Evolutionary conservation across 2,888 invertebrate genomes (phyloP).

Genomic region (Lasioglossum zephyrum): DNA sequence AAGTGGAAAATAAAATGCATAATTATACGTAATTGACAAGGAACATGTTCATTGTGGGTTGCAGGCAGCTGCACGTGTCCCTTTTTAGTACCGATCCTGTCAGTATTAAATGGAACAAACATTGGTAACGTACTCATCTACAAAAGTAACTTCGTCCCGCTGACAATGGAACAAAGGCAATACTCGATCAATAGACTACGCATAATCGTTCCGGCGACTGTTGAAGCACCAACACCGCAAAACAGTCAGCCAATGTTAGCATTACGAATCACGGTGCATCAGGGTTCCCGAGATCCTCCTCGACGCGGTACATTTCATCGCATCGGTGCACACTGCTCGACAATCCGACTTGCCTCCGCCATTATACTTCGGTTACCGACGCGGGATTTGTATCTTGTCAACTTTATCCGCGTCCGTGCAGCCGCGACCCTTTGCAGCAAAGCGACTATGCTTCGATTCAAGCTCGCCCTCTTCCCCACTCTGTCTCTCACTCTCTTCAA

Average conservation of each 20-base stretch:
- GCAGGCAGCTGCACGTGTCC: background rate
- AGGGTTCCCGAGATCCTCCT: background rate
- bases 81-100: background rate
- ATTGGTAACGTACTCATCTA: background rate
- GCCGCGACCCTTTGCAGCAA: background rate
- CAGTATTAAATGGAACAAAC: background rate
- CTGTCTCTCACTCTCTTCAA: background rate
- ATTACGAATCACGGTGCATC: conserved; percentile 39
- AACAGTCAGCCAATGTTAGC: conserved; percentile 27
- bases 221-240: background rate
- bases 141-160: background rate
- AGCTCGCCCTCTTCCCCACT: background rate
- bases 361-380: conserved; percentile 27
- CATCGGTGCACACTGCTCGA: conserved; percentile 3
- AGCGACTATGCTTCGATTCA: conserved; percentile 10
- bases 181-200: background rate
- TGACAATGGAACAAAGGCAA: background rate
- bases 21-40: too few species aligned
- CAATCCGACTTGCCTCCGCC: conserved; percentile 8
- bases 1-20: too few species aligned
- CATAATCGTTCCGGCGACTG: background rate
- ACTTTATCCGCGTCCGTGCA: conserved; percentile 21
- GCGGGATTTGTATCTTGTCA: conserved; percentile 43
- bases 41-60: too few species aligned
- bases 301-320: conserved; percentile 33